Base-by-base conservation (phyloP, 2,888 invertebrate genomes). In the Bellardia bayeri region DNA sequence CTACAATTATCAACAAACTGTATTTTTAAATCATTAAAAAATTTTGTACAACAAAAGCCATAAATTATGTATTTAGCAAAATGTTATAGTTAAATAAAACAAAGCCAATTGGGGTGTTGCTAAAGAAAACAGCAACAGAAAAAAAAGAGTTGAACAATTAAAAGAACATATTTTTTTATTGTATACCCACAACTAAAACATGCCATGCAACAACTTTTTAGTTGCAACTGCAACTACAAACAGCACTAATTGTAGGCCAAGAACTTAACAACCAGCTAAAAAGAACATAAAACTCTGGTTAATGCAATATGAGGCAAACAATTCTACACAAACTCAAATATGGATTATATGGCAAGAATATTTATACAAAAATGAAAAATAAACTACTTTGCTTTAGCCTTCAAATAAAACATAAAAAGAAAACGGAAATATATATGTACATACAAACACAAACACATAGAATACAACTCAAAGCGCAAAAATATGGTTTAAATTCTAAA, bases 111-210 rank as follows among this genome's bases (percentile, higher is more conserved):
- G 45, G 56, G 72, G 81, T 78, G 76, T 85, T 85, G 64, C 64
- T 87, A 69, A 84, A 75, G 69, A 80, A 69, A 51, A 83, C 23
- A 23, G n/a, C 40, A 40, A n/a, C 87, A 84, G 83, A 87, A 88
- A 88, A 87, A 89, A 90, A 89, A 89, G 85, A 89, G 90, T 88
- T 61, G 89, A 89, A 91, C 92, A 92, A 91, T 92, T 91, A 92
- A 91, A 92, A 92, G 89, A 91, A 90, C 89, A 92, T 30, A 37
- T 61, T 51, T 45, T 54, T 37, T 75, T 71, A 56, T 69, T 78
- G 7, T 33, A 33, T 37, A 13, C 23, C 16, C 54, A 8, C n/a
- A 23, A 54, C 14, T 61, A 61, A 61, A 85, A 80, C 84, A 79
- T 80, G 79, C 79, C 80, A 58, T 42, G 58, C 49, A 71, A 72